Evolutionary conservation across 2,797 vertebrate genomes (phyloP).

Genomic region (Danio tinwini): DNA sequence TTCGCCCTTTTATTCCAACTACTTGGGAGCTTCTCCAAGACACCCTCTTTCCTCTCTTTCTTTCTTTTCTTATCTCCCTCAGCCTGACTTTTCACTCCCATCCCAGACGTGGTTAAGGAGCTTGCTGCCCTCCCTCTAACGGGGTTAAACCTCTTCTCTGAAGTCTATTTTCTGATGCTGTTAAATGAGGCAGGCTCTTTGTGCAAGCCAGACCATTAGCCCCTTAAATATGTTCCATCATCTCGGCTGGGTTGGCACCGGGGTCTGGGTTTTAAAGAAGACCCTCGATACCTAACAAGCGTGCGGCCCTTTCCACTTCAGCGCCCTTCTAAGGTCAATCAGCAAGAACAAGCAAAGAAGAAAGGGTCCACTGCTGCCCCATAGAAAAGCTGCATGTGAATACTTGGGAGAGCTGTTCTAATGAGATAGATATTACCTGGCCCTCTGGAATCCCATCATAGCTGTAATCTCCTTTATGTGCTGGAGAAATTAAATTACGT

Average conservation of each 20-base stretch:
- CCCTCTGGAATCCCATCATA: constrained; percentile 57
- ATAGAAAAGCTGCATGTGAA: constrained; percentile 41
- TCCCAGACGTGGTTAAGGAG: constrained; percentile 55
- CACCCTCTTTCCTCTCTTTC: constrained; percentile 20
- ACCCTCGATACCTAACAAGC: constrained; percentile 33
- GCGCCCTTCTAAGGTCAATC: constrained; percentile 53
- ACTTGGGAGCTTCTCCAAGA: constrained; percentile 25
- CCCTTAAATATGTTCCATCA: constrained; percentile 55
- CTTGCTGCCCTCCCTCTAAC: constrained; percentile 50
- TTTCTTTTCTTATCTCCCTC: constrained; percentile 43
- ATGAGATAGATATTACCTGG: constrained; percentile 63
- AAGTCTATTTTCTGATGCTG: constrained; percentile 57
- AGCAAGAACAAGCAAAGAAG: constrained; percentile 25
- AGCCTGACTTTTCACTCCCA: constrained; percentile 36
- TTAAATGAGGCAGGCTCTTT: constrained; percentile 57
- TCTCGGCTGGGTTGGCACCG: constrained; percentile 34
- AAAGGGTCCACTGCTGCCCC: not conserved
- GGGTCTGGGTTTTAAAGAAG: constrained; percentile 50
- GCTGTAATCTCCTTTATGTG: constrained; percentile 58
- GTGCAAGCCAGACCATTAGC: constrained; percentile 55
- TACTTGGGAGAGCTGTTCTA: constrained; percentile 51
- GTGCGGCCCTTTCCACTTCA: constrained; percentile 45
- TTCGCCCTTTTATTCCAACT: constrained; percentile 10
- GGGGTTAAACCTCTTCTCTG: constrained; percentile 57
- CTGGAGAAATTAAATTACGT: constrained; percentile 59